Evolutionary conservation across 2,888 invertebrate genomes (phyloP), one percentile per base, ranked within the genome.

Genomic region (Tetragonisca angustula): DNA sequence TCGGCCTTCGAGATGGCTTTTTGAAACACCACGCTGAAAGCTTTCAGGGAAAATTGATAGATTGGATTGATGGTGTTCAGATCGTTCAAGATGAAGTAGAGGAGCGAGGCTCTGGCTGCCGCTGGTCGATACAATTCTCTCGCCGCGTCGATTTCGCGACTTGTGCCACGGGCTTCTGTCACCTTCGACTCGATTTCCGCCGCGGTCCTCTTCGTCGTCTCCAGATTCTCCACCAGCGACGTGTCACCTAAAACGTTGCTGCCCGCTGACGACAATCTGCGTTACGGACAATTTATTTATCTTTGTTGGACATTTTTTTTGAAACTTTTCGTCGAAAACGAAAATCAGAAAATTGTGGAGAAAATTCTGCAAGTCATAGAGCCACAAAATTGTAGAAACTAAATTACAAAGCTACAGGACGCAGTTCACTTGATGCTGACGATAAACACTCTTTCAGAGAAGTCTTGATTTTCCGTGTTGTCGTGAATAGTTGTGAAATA

Each of bases 21-120:
- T 95, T 98, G 98, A 94, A 99, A 99, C 52, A 99, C 99, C n/a
- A 98, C 98, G 94, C 98, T 98, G 95, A 99, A 99, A 2, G 99
- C 98, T 96, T 99, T 99, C 83, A 99, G 95, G 21, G 99, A 99
- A 95, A 99, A 99, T 94, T 99, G 99, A 94, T 99, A 99, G 91
- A 99, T 99, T 0, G 98, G 98, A 95, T 99, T 99, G 85, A 99
- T 99, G 54, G 98, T 98, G 94, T 98, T 98, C 81, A 99, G 95
- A 90, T 99, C 99, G 93, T 99, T 99, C 62, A 99, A 95, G 89
- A 99, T 99, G 92, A 99, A 99, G 94, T 99, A 99, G 0, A 99
- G 95, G 6, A 99, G 95, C 76, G 99, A 99, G 0, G 99, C 99
- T 92, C 99, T 95, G 0, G 98, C 98, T 1, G 99, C 98, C 4